Evolutionary conservation across 2,113 vertebrate species (phyloP).

Genomic region (Maylandia zebra): DNA sequence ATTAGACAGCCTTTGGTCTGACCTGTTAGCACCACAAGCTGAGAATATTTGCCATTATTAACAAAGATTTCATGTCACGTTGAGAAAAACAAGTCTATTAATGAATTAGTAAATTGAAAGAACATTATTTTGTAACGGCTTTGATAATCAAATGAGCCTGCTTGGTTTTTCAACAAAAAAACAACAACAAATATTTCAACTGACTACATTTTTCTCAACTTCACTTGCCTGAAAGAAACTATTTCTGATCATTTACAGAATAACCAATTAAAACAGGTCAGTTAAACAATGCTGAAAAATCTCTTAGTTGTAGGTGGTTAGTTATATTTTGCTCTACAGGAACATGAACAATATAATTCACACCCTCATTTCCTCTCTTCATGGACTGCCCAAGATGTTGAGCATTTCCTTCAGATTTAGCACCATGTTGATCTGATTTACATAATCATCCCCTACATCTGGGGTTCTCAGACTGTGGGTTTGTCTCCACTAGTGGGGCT

Average conservation of each 20-base stretch:
- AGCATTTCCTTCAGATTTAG: neutral
- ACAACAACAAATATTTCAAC: neutral
- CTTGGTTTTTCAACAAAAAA: neutral
- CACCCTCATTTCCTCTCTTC: neutral
- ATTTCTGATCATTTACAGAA: neutral
- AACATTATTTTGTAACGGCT: neutral
- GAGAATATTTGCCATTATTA: neutral
- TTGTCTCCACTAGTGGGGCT: neutral
- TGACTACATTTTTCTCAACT: neutral
- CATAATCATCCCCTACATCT: neutral
- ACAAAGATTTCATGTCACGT: neutral
- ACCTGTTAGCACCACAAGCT: neutral
- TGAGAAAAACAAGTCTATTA: neutral
- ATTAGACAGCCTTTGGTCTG: neutral
- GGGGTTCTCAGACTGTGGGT: neutral
- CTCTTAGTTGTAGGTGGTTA: neutral
- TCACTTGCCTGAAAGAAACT: neutral
- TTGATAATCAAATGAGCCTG: neutral
- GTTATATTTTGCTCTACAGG: neutral
- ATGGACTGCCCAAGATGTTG: neutral
- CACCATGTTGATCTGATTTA: rapidly evolving
- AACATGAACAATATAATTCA: neutral
- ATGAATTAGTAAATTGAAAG: neutral
- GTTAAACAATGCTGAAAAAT: neutral
- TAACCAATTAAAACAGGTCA: neutral